Conservation (phyloP, 2,113 vertebrate species). For the Lepisosteus osseus region DNA sequence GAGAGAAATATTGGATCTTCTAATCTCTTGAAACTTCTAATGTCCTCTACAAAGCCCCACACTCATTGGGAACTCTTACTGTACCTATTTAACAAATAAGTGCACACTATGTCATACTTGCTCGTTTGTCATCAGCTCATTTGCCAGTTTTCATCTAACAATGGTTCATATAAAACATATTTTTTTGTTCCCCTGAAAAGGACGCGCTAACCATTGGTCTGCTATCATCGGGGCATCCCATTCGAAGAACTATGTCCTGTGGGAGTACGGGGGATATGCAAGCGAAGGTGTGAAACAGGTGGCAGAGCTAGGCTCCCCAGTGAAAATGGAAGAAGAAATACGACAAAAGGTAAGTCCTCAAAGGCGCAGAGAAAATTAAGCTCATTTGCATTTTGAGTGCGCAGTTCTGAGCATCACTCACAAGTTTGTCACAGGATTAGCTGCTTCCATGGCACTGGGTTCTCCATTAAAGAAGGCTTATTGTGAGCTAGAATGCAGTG, state of each 20-base stretch:
- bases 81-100: too few relatives aligned
- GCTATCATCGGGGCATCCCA: slow-evolving; percentile 93
- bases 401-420: too few relatives aligned
- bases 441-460: too few relatives aligned
- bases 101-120: too few relatives aligned
- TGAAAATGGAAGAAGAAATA: slow-evolving; percentile 99
- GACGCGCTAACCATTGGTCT: slow-evolving; percentile 96
- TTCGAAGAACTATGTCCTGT: slow-evolving; percentile 90
- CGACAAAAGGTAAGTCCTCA: slow-evolving; percentile 81
- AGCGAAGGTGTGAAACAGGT: slow-evolving; percentile 93
- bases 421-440: too few relatives aligned
- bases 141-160: too few relatives aligned
- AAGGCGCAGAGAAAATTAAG: neutral
- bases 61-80: too few relatives aligned
- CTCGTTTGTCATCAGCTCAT: too few relatives aligned
- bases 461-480: too few relatives aligned
- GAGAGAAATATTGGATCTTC: neutral
- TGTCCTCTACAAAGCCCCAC: too few relatives aligned
- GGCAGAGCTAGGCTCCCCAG: slow-evolving; percentile 90
- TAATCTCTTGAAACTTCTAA: too few relatives aligned
- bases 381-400: neutral
- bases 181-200: slow-evolving; percentile 49
- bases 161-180: neutral
- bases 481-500: too few relatives aligned
- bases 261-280: slow-evolving; percentile 90